Conservation (phyloP, 1,140 invertebrate genomes). For the Bombus difficillimus region DNA sequence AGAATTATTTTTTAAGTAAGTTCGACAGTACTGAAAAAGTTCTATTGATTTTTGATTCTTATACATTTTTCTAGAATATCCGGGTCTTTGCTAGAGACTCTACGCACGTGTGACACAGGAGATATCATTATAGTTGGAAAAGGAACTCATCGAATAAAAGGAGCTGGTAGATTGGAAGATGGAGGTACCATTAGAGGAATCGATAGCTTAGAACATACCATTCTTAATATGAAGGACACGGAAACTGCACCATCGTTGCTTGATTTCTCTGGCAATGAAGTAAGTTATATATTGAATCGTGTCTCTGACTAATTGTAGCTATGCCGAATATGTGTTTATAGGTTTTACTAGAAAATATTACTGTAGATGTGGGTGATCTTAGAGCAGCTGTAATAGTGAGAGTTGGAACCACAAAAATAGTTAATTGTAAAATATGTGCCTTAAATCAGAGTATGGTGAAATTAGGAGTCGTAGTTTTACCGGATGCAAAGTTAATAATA, state of each 20-base stretch:
- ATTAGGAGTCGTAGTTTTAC: constrained; percentile 77
- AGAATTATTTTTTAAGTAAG: constrained; percentile 77
- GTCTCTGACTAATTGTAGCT: neutral
- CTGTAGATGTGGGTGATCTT: constrained; percentile 74
- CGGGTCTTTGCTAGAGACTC: constrained; percentile 79
- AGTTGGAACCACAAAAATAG: constrained; percentile 72
- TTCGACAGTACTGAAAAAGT: neutral
- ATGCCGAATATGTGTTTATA: constrained; percentile 52
- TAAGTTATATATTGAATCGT: constrained; percentile 39
- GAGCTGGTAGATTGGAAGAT: constrained; percentile 80
- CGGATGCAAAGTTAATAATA: constrained; percentile 73
- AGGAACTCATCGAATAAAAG: constrained; percentile 78
- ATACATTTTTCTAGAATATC: constrained; percentile 67
- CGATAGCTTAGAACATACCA: constrained; percentile 57
- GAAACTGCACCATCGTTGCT: constrained; percentile 74
- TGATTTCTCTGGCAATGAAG: constrained; percentile 78
- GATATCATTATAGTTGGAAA: constrained; percentile 81
- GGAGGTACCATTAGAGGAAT: constrained; percentile 82
- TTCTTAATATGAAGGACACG: constrained; percentile 73
- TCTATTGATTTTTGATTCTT: neutral
- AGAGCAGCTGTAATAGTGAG: constrained; percentile 76
- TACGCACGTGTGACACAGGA: constrained; percentile 78
- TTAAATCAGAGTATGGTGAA: constrained; percentile 74
- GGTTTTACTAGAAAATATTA: constrained; percentile 77
- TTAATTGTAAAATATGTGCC: constrained; percentile 73